phyloP scores from a whole-genome alignment of 2,888 invertebrate genomes.

The Leptinotarsa peninsularis region DNA sequence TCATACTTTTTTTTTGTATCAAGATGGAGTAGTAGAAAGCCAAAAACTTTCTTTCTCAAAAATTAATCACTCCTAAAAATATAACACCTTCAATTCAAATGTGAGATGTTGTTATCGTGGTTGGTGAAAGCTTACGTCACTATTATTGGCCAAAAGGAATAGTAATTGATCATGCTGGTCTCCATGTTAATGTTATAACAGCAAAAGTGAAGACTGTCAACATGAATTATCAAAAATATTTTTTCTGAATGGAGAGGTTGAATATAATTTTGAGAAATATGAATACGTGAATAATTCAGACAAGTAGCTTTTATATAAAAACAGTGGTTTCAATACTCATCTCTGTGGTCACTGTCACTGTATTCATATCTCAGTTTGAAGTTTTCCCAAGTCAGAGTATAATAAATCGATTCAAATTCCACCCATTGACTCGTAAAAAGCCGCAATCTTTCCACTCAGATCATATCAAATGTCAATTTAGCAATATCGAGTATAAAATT shows the following conservation, averaged over 20 bases:
- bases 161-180: background rate
- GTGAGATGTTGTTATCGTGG: background rate
- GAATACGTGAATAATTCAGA: no score
- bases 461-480: conserved; percentile 45
- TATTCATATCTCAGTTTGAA: background rate
- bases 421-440: conserved; percentile 44
- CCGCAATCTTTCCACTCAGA: conserved; percentile 38
- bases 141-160: background rate
- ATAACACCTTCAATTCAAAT: background rate
- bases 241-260: no score
- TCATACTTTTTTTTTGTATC: no score
- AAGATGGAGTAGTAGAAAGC: no score
- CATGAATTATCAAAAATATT: background rate
- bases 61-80: no score
- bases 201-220: background rate
- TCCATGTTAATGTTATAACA: background rate
- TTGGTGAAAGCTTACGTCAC: background rate
- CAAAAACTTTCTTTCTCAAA: no score
- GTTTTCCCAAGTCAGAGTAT: background rate
- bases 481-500: conserved; percentile 41
- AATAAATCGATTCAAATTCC: conserved; percentile 34
- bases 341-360: background rate
- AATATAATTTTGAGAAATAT: no score
- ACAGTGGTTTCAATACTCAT: background rate
- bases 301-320: no score